Evolutionary conservation across 2,113 vertebrate genomes (phyloP), one percentile per base, ranked within the genome.

Genomic region (Phrynosoma platyrhinos): DNA sequence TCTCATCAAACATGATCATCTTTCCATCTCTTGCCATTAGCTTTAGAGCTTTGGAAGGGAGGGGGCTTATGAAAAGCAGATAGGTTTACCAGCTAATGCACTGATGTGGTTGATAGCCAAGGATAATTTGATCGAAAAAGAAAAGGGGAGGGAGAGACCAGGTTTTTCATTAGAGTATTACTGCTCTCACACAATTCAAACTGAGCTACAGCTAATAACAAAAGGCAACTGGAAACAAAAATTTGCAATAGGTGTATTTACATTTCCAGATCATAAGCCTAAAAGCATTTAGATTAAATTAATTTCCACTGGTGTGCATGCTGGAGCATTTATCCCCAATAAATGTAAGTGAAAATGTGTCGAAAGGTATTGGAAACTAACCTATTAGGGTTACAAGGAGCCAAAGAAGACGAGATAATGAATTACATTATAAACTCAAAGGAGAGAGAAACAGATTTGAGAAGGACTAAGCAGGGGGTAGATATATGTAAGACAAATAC

Each of bases 211-310:
- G 16, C 20, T 92, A 87, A 66, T 92, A 86, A 85, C 85, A 87
- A 91, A 94, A 93, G 84, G 79, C 40, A 90, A 7, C 21, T 91
- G 72, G 40, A 91, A 91, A 92, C n/a, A 93, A 90, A 92, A 94
- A 94, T 88, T 92, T 93, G 64, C 20, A 88, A 62, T 53, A 86
- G 0, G 2, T 91, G 0, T 89, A 91, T 92, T 94, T 94, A 91
- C 68, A 82, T 93, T 92, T 96, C 87, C 78, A 89, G 75, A 86
- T 76, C 91, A 5, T 89, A 82, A 88, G 20, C 32, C 78, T 90
- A 89, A 94, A 62, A 95, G 20, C 47, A 94, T 92, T 93, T 88
- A 95, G 80, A 92, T 88, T 1, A 95, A 93, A 95, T 93, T 96
- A 92, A 93, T 94, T 96, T 96, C 87, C 84, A 94, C 8, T 88